Evolutionary conservation across 1,140 invertebrate species (phyloP).

Genomic region (Venustaconcha ellipsiformis): DNA sequence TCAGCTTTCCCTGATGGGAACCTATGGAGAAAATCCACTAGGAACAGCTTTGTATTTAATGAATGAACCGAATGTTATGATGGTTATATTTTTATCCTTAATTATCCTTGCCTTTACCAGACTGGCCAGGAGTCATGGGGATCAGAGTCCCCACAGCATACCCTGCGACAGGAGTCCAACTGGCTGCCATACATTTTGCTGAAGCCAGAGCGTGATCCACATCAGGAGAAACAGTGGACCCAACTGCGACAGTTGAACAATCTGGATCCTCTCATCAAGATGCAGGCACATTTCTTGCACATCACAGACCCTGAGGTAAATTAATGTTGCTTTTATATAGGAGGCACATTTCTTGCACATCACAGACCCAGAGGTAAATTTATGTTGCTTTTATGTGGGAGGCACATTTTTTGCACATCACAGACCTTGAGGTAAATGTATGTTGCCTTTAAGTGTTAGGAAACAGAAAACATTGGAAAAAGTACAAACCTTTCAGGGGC

Average conservation of each 20-base stretch:
- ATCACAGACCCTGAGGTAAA: constrained; percentile 63
- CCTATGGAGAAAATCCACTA: too few relatives aligned
- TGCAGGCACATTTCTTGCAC: constrained; percentile 60
- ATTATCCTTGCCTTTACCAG: constrained; percentile 33
- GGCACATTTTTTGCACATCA: constrained; percentile 59
- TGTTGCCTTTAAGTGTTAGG: too few relatives aligned
- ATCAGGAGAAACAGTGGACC: constrained; percentile 62
- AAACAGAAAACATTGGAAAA: too few relatives aligned
- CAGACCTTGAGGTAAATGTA: constrained; percentile 60
- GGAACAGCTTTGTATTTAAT: too few relatives aligned
- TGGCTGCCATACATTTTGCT: constrained; percentile 63
- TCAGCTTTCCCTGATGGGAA: too few relatives aligned
- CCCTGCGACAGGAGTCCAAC: constrained; percentile 65
- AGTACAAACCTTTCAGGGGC: too few relatives aligned
- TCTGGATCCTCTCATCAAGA: constrained; percentile 61
- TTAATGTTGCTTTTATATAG: neutral
- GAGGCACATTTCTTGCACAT: constrained; percentile 59
- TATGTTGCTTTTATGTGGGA: too few relatives aligned
- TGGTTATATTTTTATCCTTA: too few relatives aligned
- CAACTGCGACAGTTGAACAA: constrained; percentile 56
- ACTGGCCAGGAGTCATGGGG: constrained; percentile 64
- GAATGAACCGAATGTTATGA: too few relatives aligned
- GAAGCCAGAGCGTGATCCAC: constrained; percentile 55
- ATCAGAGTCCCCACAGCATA: constrained; percentile 57
- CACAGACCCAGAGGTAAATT: constrained; percentile 60